Evolutionary conservation across 2,888 invertebrate genomes (phyloP).

Genomic region (Xestia ashworthii): DNA sequence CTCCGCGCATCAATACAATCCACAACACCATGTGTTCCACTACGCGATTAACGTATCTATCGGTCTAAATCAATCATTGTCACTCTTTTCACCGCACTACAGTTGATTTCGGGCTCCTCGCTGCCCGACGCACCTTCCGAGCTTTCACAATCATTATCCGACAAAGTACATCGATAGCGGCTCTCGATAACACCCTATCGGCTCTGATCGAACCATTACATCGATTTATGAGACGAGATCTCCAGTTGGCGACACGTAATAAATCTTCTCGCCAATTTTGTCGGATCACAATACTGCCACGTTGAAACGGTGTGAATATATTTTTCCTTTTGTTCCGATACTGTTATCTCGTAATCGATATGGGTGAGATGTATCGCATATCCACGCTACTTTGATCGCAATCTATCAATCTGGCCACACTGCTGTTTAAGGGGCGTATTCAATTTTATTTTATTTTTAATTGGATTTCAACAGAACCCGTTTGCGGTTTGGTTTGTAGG

Average conservation of each 20-base stretch:
- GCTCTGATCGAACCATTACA: slow-evolving; percentile 79
- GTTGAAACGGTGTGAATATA: slow-evolving; percentile 71
- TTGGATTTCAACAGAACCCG: slow-evolving; percentile 54
- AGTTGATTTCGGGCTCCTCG: slow-evolving; percentile 69
- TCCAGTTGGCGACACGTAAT: slow-evolving; percentile 78
- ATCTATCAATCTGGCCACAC: slow-evolving; percentile 58
- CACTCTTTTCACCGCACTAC: slow-evolving; percentile 71
- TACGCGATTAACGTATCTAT: slow-evolving; percentile 65
- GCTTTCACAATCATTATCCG: slow-evolving; percentile 83
- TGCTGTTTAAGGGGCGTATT: slow-evolving; percentile 56
- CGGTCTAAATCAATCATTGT: slow-evolving; percentile 77
- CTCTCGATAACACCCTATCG: slow-evolving; percentile 79
- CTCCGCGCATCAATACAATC: slow-evolving; percentile 69
- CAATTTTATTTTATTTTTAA: slow-evolving; percentile 55
- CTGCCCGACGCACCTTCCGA: slow-evolving; percentile 66
- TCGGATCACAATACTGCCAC: slow-evolving; percentile 71
- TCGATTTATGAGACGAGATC: slow-evolving; percentile 84
- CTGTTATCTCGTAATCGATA: slow-evolving; percentile 74
- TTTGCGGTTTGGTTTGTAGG: slow-evolving; percentile 50
- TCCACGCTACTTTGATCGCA: slow-evolving; percentile 63
- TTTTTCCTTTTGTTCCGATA: slow-evolving; percentile 68
- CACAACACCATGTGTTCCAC: slow-evolving; percentile 58
- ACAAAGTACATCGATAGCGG: slow-evolving; percentile 73
- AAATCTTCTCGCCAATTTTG: slow-evolving; percentile 80
- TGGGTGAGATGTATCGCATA: slow-evolving; percentile 68